phyloP scores from a whole-genome alignment of 2,888 invertebrate species.

The Ptycholaimellus sp. region DNA sequence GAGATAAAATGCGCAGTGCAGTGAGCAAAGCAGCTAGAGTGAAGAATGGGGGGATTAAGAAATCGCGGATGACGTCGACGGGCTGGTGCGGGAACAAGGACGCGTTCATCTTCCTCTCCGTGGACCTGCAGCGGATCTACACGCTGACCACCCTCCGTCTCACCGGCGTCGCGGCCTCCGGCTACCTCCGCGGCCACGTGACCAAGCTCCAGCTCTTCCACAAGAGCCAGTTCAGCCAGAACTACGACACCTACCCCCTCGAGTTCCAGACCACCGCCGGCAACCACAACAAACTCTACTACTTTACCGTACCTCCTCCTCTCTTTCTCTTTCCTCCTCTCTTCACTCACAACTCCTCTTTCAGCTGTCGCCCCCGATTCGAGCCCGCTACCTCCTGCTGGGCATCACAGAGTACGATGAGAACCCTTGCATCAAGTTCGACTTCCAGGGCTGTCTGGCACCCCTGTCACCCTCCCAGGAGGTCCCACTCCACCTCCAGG shows the following conservation, averaged over 20 bases:
- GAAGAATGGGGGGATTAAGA: too few species aligned
- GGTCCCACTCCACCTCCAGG: constrained; percentile 17
- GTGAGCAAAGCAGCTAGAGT: background rate
- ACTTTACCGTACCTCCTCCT: too few species aligned
- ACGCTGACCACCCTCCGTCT: constrained; percentile 34
- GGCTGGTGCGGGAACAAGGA: constrained; percentile 46
- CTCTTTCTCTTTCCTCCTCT: too few species aligned
- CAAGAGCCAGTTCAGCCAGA: constrained; percentile 71
- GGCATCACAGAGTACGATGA: constrained; percentile 90
- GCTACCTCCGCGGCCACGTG: constrained; percentile 45
- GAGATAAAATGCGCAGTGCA: background rate
- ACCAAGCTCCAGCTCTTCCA: constrained; percentile 90
- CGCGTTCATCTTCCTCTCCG: constrained; percentile 78
- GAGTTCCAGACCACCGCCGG: constrained; percentile 34
- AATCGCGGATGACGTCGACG: constrained; percentile 18
- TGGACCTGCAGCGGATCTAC: constrained; percentile 73
- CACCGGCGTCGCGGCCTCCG: constrained; percentile 21
- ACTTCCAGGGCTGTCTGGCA: constrained; percentile 70
- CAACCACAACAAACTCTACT: constrained; percentile 79
- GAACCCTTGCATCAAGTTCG: constrained; percentile 80
- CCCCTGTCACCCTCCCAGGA: constrained; percentile 18
- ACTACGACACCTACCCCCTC: constrained; percentile 85
- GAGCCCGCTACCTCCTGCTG: constrained; percentile 71
- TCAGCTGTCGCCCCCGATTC: too few species aligned
- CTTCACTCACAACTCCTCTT: too few species aligned